Base-by-base conservation (phyloP, 2,888 invertebrate species). In the Nomada hirtipes region DNA sequence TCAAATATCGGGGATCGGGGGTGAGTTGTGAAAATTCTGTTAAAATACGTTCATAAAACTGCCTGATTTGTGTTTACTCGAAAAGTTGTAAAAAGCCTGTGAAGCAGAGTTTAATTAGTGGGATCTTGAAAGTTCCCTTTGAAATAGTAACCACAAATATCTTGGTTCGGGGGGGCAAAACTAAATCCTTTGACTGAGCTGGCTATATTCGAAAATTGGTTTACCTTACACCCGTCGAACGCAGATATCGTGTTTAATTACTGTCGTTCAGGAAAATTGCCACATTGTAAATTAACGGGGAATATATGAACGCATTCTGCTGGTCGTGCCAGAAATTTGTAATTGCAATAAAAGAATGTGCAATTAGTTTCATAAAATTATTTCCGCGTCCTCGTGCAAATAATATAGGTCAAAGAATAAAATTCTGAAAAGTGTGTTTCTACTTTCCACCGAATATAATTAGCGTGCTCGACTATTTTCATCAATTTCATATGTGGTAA, bases 121-220 rank as follows among this genome's bases (percentile, higher is more conserved):
- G 18, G 47, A 67, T 61, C 23, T 52, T n/a, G 76, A 75, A 67
- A 44, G 29, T 23, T 18, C 65, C 60, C 20, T 53, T 64, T 42
- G 55, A 50, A 47, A 55, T n/a, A 26, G 3, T 36, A 7, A 36
- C 36, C 36, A 61, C 29, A 23, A 78, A 78, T 75, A 67, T 78
- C 76, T 61, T 75, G 50, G 68, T 26, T 68, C 75, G 61, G 61
- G 67, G 65, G 60, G 75, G 61, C 61, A 75, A 78, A 78, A 78
- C 75, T 60, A 67, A 78, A 78, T 55, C 53, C 47, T 47, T 65
- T 52, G 60, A 36, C 60, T 26, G 67, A 50, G n/a, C 36, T 47
- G 50, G 47, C 60, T 47, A 29, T 29, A 53, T 78, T 78, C n/a
- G 77, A 47, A 60, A 78, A 78, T 61, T 52, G 61, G 67, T 53